phyloP scores from a whole-genome alignment of 2,797 vertebrate species.

The Cirrhinus molitorella region DNA sequence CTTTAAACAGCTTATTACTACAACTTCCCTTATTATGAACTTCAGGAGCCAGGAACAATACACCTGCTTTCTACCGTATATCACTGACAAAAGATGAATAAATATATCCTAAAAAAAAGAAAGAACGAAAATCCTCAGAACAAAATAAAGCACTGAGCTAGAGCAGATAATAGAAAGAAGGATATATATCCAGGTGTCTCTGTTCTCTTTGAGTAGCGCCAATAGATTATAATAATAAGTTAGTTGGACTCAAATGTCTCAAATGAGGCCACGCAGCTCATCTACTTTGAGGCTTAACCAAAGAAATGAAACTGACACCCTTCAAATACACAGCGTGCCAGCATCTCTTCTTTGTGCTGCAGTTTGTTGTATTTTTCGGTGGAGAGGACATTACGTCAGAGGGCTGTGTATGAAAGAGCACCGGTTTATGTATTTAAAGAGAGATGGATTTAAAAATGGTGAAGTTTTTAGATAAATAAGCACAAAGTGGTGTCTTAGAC shows the following conservation, averaged over 20 bases:
- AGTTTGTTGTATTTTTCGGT: slow-evolving; percentile 57
- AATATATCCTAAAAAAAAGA: slow-evolving; percentile 46
- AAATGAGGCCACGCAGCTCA: slow-evolving; percentile 64
- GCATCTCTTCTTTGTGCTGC: slow-evolving; percentile 37
- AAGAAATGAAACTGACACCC: slow-evolving; percentile 57
- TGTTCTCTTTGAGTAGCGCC: slow-evolving; percentile 42
- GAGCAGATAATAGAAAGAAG: slow-evolving; percentile 47
- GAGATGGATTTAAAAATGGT: slow-evolving; percentile 17
- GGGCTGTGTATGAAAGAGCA: slow-evolving; percentile 30
- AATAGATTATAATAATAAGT: slow-evolving; percentile 80
- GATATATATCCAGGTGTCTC: slow-evolving; percentile 50
- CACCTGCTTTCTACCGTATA: slow-evolving; percentile 40
- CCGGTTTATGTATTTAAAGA: slow-evolving; percentile 33
- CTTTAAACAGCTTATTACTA: slow-evolving; percentile 33
- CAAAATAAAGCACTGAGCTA: slow-evolving; percentile 46
- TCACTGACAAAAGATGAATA: slow-evolving; percentile 51
- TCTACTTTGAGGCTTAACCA: slow-evolving; percentile 70
- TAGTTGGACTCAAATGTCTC: slow-evolving; percentile 71
- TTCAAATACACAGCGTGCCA: slow-evolving; percentile 51
- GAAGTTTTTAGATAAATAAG: slow-evolving; percentile 47
- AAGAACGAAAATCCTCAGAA: slow-evolving; percentile 29
- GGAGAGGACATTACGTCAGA: slow-evolving; percentile 27
- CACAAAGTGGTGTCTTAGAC: slow-evolving; percentile 16
- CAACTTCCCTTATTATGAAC: slow-evolving; percentile 30
- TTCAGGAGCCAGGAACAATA: slow-evolving; percentile 40